phyloP scores from a whole-genome alignment of 2,888 invertebrate species.

The Syrista parreyssii region DNA sequence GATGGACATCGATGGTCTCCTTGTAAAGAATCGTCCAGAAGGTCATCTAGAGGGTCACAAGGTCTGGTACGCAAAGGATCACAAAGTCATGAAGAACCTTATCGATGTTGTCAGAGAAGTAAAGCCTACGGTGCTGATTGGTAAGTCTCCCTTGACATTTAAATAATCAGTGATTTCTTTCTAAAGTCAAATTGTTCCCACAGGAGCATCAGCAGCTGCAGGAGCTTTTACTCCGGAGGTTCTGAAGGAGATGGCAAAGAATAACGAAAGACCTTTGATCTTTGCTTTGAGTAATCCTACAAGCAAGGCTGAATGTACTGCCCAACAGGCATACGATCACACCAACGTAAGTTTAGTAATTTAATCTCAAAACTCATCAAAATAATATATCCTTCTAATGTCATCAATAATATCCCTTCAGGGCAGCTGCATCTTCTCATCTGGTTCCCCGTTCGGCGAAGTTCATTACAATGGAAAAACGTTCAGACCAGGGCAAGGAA shows the following conservation, averaged over 20 bases:
- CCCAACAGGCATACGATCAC: slow-evolving; percentile 90
- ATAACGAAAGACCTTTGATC: slow-evolving; percentile 90
- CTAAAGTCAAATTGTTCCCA: slow-evolving; percentile 33
- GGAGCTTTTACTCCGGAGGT: slow-evolving; percentile 93
- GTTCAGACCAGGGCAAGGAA: slow-evolving; percentile 94
- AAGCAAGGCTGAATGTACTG: slow-evolving; percentile 97
- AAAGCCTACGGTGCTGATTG: slow-evolving; percentile 89
- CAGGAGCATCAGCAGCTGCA: slow-evolving; percentile 91
- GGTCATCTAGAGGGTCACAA: slow-evolving; percentile 79
- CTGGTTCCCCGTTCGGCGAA: slow-evolving; percentile 95
- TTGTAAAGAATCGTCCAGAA: slow-evolving; percentile 77
- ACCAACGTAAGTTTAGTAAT: slow-evolving; percentile 76
- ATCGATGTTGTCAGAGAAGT: slow-evolving; percentile 83
- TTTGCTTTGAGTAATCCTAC: slow-evolving; percentile 99
- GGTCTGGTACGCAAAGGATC: slow-evolving; percentile 79
- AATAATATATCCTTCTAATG: not conserved
- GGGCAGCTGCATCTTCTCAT: slow-evolving; percentile 94
- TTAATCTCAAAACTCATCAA: slow-evolving; percentile 5
- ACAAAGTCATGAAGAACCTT: slow-evolving; percentile 82
- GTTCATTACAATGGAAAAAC: slow-evolving; percentile 83
- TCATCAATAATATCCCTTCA: slow-evolving; percentile 61
- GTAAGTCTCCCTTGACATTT: slow-evolving; percentile 67
- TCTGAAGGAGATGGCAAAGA: slow-evolving; percentile 85
- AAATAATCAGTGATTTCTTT: slow-evolving; percentile 50
- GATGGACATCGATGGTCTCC: slow-evolving; percentile 92